Base-by-base conservation (phyloP, 2,888 invertebrate genomes). In the Tenodera sinensis region DNA sequence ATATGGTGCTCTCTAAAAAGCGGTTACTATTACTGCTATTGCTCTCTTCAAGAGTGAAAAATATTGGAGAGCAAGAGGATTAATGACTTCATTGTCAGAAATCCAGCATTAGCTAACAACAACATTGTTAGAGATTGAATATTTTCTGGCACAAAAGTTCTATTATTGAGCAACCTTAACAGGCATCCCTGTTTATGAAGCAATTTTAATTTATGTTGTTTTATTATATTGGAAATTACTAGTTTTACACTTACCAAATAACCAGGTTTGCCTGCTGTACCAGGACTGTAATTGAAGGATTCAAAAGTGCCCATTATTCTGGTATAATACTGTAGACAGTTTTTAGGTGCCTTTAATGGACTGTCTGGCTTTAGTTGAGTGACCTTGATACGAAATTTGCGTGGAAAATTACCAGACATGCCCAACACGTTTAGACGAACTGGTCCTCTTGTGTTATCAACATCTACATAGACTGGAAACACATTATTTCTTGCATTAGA, bases 381-480 rank as follows among this genome's bases (percentile, higher is more conserved):
- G 89, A 97, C 94, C 93, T 96, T 95, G 25, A 97, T 94, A 89
- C 95, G 95, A 92, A 96, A 96, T 0, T 96, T 93, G 91, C 96
- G 94, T n/a, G 88, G 88, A 27, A 88, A n/a, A 27, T 85, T 83
- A 1, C 84, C 81, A 1, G 83, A 47, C 83, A 30, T 90, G 89
- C 86, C 34, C 91, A 96, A 94, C 8, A 97, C 94, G 20, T 96
- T 95, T 6, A 97, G 91, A 92, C 95, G 95, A 54, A 97, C 93
- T 25, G 96, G 96, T 0, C 96, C 96, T 0, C 93, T 92, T 0
- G 95, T 93, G 88, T 95, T 94, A 7, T 95, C 95, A 25, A 97
- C 96, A 92, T 97, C 96, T 25, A 97, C 93, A 92, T 96, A 97
- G 89, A 96, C 97, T 97, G 92, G 25, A 94, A 93, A 71, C 8